Conservation (phyloP, 2,113 vertebrate species). For the Zingel zingel region DNA sequence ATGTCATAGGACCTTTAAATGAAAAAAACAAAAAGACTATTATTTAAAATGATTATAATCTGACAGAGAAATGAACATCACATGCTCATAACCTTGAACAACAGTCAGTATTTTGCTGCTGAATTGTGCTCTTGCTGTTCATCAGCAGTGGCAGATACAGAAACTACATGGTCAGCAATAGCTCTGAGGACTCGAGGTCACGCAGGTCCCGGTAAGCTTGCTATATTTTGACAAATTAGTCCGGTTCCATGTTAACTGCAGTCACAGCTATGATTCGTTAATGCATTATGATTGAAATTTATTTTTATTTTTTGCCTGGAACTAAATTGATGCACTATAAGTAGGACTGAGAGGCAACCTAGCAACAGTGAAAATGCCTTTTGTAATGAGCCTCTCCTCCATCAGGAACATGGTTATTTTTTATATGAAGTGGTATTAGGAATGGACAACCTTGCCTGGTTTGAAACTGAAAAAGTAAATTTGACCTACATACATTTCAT, state of each 20-base stretch:
- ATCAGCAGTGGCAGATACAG: constrained; percentile 1
- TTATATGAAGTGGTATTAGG: neutral
- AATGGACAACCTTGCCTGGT: neutral
- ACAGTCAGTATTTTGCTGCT: neutral
- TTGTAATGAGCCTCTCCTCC: neutral
- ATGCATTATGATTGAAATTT: constrained; percentile 5
- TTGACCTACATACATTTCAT: neutral
- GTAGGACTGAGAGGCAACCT: constrained; percentile 4
- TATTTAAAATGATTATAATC: neutral
- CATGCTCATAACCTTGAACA: constrained; percentile 3
- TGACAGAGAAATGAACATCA: neutral
- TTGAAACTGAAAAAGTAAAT: neutral
- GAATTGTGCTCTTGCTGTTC: neutral
- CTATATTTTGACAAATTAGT: constrained; percentile 23
- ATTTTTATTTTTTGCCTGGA: constrained; percentile 3
- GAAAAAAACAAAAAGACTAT: neutral
- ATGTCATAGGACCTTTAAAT: neutral
- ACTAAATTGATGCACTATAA: constrained; percentile 27
- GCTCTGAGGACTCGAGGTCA: constrained; percentile 20
- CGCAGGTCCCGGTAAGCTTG: neutral
- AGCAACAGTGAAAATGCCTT: constrained; percentile 8
- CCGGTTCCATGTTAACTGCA: neutral
- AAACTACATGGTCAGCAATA: constrained; percentile 29
- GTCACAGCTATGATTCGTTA: constrained; percentile 7
- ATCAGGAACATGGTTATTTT: neutral